Evolutionary conservation across 53 echinoderm and acorn worm genomes (phyloP).

Genomic region (Patiria pectinifera): DNA sequence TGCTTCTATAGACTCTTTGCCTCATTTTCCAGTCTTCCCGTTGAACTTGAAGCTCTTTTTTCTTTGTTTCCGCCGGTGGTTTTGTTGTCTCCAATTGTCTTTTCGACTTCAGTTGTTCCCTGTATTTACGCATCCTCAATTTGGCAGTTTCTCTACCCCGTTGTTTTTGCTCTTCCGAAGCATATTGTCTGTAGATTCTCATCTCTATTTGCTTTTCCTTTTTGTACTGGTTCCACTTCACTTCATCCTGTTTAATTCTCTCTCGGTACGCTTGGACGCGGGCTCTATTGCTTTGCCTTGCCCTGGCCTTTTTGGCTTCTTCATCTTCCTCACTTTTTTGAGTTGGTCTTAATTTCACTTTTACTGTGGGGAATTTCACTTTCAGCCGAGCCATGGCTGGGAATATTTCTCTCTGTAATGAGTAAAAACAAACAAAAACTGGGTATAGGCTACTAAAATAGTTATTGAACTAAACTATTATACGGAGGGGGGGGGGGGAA

Average conservation of each 20-base stretch:
- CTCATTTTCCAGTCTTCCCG: constrained; percentile 5
- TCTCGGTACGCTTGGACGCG: constrained; percentile 11
- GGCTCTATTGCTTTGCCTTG: not conserved
- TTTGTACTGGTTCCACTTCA: not conserved
- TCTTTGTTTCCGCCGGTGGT: not conserved
- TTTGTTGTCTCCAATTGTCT: too few species aligned
- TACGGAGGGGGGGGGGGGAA: too few species aligned
- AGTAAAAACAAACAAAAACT: too few species aligned
- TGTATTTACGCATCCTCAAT: constrained; percentile 7
- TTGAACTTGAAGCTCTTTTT: not conserved
- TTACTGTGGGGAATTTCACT: too few species aligned
- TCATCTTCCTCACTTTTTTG: too few species aligned
- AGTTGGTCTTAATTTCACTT: too few species aligned
- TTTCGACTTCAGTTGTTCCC: not conserved
- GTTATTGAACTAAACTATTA: too few species aligned
- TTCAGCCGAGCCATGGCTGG: too few species aligned
- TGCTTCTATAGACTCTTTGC: not conserved
- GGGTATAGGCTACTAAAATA: too few species aligned
- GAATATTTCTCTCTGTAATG: too few species aligned
- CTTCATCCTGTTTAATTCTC: constrained; percentile 9
- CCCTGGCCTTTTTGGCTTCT: not conserved
- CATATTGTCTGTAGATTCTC: not conserved
- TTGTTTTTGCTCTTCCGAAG: not conserved
- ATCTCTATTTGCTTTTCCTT: not conserved
- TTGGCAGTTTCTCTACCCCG: not conserved